These are phyloP conservation scores for Hydriomena furcata DNA, from an alignment of 2,888 invertebrate genomes.

Conservation along the genomic window DNA sequence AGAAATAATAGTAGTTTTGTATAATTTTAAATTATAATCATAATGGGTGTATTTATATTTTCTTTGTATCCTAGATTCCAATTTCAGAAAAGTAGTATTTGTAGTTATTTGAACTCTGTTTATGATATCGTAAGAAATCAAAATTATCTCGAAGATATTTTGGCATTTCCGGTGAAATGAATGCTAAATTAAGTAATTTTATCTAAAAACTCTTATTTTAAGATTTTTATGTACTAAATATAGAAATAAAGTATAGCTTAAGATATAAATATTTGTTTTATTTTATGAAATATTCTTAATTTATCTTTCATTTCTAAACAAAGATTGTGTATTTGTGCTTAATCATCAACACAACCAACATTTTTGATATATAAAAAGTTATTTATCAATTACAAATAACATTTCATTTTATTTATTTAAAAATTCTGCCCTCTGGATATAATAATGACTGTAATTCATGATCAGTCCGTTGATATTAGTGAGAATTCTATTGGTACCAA, in stretches of 20 bases:
- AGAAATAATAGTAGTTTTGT: neutral
- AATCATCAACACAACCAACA: constrained; percentile 5
- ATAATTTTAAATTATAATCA: neutral
- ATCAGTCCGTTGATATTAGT: constrained; percentile 20
- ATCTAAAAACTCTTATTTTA: constrained; percentile 35
- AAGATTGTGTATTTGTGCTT: neutral
- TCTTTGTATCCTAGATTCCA: neutral
- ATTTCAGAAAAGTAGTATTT: neutral
- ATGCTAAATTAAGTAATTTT: constrained; percentile 14
- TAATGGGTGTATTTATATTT: too few relatives aligned
- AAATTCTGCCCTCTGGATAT: too few relatives aligned
- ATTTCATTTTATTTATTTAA: constrained; percentile 10
- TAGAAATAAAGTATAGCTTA: constrained; percentile 54
- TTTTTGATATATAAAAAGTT: constrained; percentile 1
- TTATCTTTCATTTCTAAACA: neutral
- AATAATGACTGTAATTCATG: constrained; percentile 10
- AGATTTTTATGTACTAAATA: constrained; percentile 61
- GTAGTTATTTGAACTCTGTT: too few relatives aligned
- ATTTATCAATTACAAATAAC: constrained; percentile 4
- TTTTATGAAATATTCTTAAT: constrained; percentile 8
- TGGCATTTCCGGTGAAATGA: constrained; percentile 4
- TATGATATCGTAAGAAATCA: neutral
- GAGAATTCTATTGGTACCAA: too few relatives aligned
- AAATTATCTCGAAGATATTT: neutral
- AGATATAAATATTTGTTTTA: constrained; percentile 38